Conservation (phyloP, 2,888 invertebrate genomes). For the Conistra vaccinii region DNA sequence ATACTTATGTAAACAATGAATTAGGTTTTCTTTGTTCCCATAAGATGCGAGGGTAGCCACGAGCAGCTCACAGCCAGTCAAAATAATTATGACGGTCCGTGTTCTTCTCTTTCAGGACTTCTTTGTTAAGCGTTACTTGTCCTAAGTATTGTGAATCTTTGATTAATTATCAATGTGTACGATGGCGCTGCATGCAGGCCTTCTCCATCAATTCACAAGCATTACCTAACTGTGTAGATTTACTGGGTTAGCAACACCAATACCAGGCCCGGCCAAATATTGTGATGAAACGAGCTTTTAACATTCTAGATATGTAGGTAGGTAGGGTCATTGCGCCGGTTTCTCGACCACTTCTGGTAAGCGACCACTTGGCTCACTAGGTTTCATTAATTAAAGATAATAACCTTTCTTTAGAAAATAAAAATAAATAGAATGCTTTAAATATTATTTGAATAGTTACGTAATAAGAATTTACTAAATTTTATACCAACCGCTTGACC, state of each 20-base stretch:
- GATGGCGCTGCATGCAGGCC: neutral
- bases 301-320: neutral
- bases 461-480: too few relatives aligned
- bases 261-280: constrained; percentile 18
- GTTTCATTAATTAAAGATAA: too few relatives aligned
- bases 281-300: constrained; percentile 9
- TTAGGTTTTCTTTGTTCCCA: neutral
- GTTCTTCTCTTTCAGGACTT: neutral
- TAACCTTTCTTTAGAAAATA: too few relatives aligned
- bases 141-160: neutral
- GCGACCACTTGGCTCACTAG: too few relatives aligned
- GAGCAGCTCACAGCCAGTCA: neutral
- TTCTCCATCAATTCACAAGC: neutral
- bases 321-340: too few relatives aligned
- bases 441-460: too few relatives aligned
- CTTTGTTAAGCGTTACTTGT: neutral
- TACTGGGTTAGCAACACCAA: neutral
- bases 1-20: neutral
- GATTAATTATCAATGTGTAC: neutral
- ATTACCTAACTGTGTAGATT: neutral
- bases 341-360: too few relatives aligned
- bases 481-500: too few relatives aligned
- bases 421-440: too few relatives aligned
- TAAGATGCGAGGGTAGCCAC: neutral
- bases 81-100: neutral